Evolutionary conservation across 1,140 invertebrate species (phyloP), one percentile per base, ranked within the genome.

Genomic region (Cydia amplana): DNA sequence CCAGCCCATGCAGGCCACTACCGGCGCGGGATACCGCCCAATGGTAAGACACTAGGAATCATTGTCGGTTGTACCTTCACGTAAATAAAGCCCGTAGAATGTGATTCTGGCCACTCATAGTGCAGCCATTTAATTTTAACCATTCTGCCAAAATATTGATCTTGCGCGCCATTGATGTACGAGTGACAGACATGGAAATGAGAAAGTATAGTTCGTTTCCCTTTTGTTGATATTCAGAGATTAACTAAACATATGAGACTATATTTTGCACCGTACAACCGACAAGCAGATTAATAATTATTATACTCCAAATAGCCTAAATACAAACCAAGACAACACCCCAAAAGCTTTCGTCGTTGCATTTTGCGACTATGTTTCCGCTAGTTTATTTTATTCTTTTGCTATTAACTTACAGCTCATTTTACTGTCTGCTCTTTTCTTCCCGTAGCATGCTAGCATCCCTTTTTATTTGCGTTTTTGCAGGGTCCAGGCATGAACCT

Each of bases 1-100:
- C 63, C 96, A 97, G 90, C 96, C 96, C 36, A 97, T 97, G 95
- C 96, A 96, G 80, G 96, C 96, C 73, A 97, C 96, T 65, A 97
- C 96, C 75, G 96, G 96, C 79, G 96, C 95, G 77, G 96, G 96
- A 80, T 97, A 97, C 93, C 94, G 96, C 91, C 96, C 97, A 72
- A 97, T 97, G 96, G 96, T 97, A 93, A 94, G 94, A 51, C n/a
- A 16, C 63, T 36, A 23, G 14, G 40, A 18, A 16, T 18, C 43
- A 5, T 40, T 40, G 63, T 75, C 63, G 63, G 25, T 51, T 75
- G 55, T 63, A 60, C 20, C 55, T 55, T 18, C 16, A 2, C n/a
- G 18, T 51, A 20, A 60, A 60, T 23, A 12, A 60, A 60, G 16
- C 9, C n/a, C 12, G 1, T 7, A 12, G 0, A 14, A 10, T 32